Base-by-base conservation (phyloP, 2,888 invertebrate genomes). In the Eugnorisma glareosa region DNA sequence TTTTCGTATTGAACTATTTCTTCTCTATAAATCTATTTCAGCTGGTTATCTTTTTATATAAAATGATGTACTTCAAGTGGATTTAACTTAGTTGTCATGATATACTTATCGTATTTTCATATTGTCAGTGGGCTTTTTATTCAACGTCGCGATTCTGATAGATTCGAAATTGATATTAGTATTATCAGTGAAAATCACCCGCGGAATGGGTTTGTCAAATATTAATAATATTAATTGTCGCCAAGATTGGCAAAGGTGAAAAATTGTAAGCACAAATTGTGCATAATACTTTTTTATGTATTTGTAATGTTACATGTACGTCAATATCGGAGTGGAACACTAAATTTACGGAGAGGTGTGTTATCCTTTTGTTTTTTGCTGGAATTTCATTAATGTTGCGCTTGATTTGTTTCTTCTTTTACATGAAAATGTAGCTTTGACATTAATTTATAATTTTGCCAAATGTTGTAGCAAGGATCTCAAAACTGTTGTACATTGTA, bases 111-210 rank as follows among this genome's bases (percentile, higher is more conserved):
- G 73, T 81, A 78, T 80, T 70, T 80, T 81, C 78, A 76, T 64
- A 75, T 75, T 70, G 72, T 75, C 83, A 77, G 61, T 79, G 67
- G 71, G 76, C 74, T 79, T 83, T 63, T 82, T 69, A 75, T 79
- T 67, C 37, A 79, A 74, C 84, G 92, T 91, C 92, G 91, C 91
- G 89, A 91, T 91, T 94, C 96, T 95, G 96, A 95, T 96, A 95
- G 96, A 93, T 95, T 96, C 96, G 96, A 96, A 96, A 96, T 96
- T 96, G 96, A 96, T 94, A 84, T 91, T 94, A 94, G 94, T 93
- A 91, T 94, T 94, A 93, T 93, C 92, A 91, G 89, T 91, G 93
- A 85, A 92, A 88, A 81, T 85, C 85, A 86, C 93, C 93, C 92
- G 83, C 77, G 75, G 73, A 82, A 85, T 73, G 93, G 94, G 93